Evolutionary conservation across 2,888 invertebrate genomes (phyloP).

Genomic region (Apodemia mormo): DNA sequence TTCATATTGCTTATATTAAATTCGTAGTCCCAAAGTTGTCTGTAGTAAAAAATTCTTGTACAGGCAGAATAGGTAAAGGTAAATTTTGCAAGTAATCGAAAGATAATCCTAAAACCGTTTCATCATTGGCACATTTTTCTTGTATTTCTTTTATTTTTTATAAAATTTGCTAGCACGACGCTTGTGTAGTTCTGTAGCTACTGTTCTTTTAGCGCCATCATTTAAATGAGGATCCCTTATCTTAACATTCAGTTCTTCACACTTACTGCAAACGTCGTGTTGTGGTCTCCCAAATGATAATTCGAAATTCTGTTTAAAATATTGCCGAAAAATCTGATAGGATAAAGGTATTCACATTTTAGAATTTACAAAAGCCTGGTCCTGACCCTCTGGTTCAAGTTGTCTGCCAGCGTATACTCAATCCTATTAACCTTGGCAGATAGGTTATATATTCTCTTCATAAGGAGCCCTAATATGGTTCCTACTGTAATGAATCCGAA

Average conservation of each 20-base stretch:
- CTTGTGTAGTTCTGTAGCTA: conserved; percentile 23
- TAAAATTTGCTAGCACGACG: conserved; percentile 22
- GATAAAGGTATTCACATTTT: no score
- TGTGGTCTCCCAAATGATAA: conserved; percentile 21
- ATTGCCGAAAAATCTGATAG: conserved; percentile 18
- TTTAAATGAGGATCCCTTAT: conserved; percentile 24
- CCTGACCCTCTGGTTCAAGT: no score
- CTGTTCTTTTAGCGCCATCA: conserved; percentile 24
- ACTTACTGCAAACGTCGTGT: conserved; percentile 23
- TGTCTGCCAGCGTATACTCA: no score
- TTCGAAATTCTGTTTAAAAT: conserved; percentile 17
- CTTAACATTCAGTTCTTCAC: conserved; percentile 21
- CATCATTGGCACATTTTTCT: conserved; percentile 25
- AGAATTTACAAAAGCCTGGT: no score
- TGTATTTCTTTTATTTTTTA: conserved; percentile 23
- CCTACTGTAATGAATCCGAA: no score
- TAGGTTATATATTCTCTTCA: no score
- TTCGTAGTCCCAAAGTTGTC: conserved; percentile 21
- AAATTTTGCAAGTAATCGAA: conserved; percentile 20
- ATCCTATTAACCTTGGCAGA: no score
- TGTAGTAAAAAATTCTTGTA: conserved; percentile 20
- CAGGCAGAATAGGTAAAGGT: conserved; percentile 20
- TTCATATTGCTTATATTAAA: conserved; percentile 20
- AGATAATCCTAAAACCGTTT: conserved; percentile 24
- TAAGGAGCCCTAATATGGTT: no score